phyloP scores from a whole-genome alignment of 2,797 vertebrate genomes.

The Crenichthys baileyi region DNA sequence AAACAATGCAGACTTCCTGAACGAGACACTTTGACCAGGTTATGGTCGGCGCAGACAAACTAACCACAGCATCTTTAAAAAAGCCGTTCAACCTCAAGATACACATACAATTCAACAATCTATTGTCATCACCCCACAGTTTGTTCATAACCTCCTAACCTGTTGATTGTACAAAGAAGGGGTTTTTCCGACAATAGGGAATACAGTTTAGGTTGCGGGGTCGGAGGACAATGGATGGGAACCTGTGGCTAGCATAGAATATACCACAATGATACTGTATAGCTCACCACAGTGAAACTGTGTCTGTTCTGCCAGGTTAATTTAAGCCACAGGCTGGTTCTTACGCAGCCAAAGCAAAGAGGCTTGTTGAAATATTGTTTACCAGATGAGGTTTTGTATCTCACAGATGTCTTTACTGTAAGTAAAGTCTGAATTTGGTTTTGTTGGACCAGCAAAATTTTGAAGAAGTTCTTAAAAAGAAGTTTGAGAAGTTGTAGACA shows the following conservation, averaged over 20 bases:
- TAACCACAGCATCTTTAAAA: not conserved
- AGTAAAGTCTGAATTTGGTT: not conserved
- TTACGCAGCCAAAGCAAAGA: conserved; percentile 21
- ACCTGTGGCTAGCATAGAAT: conserved; percentile 29
- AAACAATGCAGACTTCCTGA: not conserved
- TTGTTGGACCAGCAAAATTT: conserved; percentile 1
- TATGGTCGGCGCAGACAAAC: not conserved
- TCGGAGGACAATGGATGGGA: conserved; percentile 55
- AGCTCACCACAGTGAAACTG: conserved; percentile 46
- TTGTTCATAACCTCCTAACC: conserved; percentile 31
- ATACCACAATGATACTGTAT: conserved; percentile 59
- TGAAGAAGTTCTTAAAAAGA: not conserved
- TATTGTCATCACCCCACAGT: conserved; percentile 16
- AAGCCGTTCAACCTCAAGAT: conserved; percentile 8
- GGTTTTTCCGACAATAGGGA: conserved; percentile 56
- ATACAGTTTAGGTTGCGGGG: conserved; percentile 32
- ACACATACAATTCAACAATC: conserved; percentile 10
- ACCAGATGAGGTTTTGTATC: not conserved
- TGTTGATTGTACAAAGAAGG: conserved; percentile 42
- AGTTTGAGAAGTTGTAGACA: not conserved
- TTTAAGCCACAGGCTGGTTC: conserved; percentile 45
- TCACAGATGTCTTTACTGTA: not conserved
- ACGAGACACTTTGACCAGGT: not conserved
- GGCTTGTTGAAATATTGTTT: conserved; percentile 15
- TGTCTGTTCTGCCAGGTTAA: conserved; percentile 30